These are phyloP conservation scores for Lepidurus packardi DNA, from an alignment of 1,140 invertebrate genomes.

Conservation along the genomic window DNA sequence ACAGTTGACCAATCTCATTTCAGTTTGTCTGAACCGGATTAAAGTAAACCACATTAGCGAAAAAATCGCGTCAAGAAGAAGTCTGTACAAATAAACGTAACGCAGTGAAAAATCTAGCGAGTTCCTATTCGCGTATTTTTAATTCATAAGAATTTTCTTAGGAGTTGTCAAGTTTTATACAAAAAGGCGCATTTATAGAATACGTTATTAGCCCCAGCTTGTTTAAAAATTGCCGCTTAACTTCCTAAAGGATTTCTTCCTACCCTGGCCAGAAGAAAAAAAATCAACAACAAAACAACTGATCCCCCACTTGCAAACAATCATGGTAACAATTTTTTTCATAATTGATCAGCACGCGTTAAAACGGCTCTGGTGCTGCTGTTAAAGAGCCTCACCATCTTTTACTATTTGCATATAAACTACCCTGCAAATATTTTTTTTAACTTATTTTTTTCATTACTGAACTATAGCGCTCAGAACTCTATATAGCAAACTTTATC, in stretches of 20 bases:
- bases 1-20: not conserved
- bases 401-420: conserved; percentile 20
- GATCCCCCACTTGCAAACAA: conserved; percentile 2
- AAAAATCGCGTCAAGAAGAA: not conserved
- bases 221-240: not conserved
- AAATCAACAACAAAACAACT: conserved; percentile 10
- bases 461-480: not conserved
- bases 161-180: conserved; percentile 3
- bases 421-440: not conserved
- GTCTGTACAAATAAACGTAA: not conserved
- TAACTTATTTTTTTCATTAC: not conserved
- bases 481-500: not conserved
- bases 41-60: not conserved
- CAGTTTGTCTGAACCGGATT: not conserved
- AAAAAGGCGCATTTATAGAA: not conserved
- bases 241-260: not conserved
- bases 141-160: conserved; percentile 16
- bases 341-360: not conserved
- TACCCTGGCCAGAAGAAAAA: not conserved
- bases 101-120: not conserved
- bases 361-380: not conserved
- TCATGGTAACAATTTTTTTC: not conserved
- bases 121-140: not conserved
- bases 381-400: not conserved
- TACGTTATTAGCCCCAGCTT: not conserved